phyloP scores from a whole-genome alignment of 2,113 vertebrate genomes.

The Sturnus vulgaris region DNA sequence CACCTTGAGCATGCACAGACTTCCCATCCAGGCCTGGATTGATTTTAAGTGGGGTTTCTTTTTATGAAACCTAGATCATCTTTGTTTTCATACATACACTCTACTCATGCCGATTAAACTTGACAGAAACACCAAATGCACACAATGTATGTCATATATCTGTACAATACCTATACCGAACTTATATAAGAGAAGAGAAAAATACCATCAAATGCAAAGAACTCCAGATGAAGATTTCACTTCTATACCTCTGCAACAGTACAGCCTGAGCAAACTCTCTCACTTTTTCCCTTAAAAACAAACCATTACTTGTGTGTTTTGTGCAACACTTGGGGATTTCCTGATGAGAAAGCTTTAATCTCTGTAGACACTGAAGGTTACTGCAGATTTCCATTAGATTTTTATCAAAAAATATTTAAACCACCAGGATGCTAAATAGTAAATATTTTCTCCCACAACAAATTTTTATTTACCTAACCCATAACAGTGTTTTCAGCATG shows the following conservation, averaged over 20 bases:
- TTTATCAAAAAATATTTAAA: background rate
- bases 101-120: background rate
- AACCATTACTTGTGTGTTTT: rapidly evolving
- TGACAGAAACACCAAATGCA: background rate
- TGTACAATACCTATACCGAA: background rate
- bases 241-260: background rate
- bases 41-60: rapidly evolving
- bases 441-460: background rate
- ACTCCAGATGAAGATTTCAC: background rate
- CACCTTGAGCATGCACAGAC: background rate
- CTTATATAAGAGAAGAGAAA: background rate
- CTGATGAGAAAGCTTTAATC: background rate
- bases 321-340: background rate
- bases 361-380: background rate
- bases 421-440: background rate
- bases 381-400: background rate
- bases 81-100: background rate
- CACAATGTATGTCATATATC: background rate
- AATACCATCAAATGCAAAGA: background rate
- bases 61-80: background rate
- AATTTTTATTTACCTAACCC: background rate
- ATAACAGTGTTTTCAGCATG: background rate
- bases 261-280: background rate
- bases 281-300: background rate
- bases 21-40: background rate